Conservation (phyloP, 2,113 vertebrate genomes). For the Trinectes maculatus region DNA sequence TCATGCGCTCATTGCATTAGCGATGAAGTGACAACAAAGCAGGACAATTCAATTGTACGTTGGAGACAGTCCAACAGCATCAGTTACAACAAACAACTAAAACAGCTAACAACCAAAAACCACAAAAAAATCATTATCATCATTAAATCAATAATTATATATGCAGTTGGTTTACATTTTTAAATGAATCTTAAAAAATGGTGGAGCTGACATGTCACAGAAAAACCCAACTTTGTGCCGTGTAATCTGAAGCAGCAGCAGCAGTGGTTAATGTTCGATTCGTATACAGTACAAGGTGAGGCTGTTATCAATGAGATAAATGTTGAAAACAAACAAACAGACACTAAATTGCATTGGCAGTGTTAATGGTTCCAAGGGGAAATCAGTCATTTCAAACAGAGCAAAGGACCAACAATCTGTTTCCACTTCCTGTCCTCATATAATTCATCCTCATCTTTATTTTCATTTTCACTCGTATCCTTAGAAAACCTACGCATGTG, state of each 20-base stretch:
- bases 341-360: constrained; percentile 14
- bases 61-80: too few relatives aligned
- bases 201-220: constrained; percentile 3
- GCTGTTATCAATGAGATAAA: neutral
- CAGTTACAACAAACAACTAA: neutral
- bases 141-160: too few relatives aligned
- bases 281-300: neutral
- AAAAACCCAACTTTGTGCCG: too few relatives aligned
- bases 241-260: neutral
- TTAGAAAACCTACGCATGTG: neutral
- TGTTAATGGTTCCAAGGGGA: constrained; percentile 7
- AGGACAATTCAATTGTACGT: too few relatives aligned
- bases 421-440: constrained; percentile 26
- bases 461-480: constrained; percentile 9
- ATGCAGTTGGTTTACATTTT: neutral
- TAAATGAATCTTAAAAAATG: neutral
- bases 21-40: too few relatives aligned
- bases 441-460: constrained; percentile 15
- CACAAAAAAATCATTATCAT: too few relatives aligned
- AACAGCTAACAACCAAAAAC: neutral
- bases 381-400: constrained; percentile 27
- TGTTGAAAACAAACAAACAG: neutral
- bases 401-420: neutral
- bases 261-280: neutral
- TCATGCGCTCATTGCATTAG: too few relatives aligned